Evolutionary conservation across 53 echinoderm and acorn worm genomes (phyloP).

Genomic region (Hippasteria phrygiana): DNA sequence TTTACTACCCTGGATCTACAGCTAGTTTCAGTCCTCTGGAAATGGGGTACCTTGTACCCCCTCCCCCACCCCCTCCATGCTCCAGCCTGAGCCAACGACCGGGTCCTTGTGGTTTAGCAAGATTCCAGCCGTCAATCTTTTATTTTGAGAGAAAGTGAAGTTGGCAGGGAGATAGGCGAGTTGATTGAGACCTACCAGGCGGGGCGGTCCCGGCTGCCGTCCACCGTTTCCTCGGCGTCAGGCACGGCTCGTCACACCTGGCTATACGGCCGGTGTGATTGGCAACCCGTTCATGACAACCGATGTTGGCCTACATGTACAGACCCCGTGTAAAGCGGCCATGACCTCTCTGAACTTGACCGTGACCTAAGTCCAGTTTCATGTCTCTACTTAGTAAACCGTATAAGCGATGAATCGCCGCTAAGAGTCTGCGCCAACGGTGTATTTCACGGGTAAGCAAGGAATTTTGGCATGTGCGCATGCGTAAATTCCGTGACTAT

Average conservation of each 20-base stretch:
- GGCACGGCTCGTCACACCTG: neutral
- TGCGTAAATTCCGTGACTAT: no score
- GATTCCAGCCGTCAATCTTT: neutral
- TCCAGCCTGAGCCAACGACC: neutral
- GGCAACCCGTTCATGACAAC: no score
- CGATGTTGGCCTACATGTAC: neutral
- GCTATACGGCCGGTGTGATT: neutral
- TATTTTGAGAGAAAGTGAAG: neutral
- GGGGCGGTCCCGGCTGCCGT: neutral
- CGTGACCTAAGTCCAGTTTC: no score
- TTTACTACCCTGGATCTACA: no score
- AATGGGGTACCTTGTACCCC: neutral
- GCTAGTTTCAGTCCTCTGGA: no score
- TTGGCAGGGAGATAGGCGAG: neutral
- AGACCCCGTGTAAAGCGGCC: neutral
- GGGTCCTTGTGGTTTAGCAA: no score
- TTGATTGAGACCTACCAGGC: conserved; percentile 13
- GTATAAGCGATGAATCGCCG: no score
- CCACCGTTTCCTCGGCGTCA: neutral
- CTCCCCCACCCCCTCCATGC: neutral
- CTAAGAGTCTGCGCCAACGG: no score
- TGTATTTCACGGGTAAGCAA: no score
- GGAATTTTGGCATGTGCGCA: no score
- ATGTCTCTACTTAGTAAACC: no score
- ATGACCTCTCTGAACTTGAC: no score